Percentiles rank a stretch among this genome's conserved stretches.
Conservation (phyloP, 1,140 invertebrate genomes). For the Drosophila pallidifrons region DNA sequence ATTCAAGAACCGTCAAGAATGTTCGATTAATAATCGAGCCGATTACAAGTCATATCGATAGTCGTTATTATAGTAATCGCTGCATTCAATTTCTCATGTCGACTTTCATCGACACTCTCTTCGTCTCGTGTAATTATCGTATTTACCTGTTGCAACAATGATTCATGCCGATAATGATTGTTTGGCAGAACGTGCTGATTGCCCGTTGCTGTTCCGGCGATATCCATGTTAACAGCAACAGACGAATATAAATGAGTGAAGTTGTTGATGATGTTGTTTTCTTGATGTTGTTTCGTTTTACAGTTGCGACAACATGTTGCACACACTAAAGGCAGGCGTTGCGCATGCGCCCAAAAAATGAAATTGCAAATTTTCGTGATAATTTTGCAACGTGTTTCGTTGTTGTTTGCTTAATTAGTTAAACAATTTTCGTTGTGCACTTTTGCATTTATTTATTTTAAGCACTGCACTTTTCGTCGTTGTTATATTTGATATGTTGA, state of each 20-base stretch:
- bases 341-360: conserved; percentile 43
- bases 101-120: conserved; percentile 32
- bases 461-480: conserved; percentile 22
- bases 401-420: conserved; percentile 28
- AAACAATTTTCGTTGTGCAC: conserved; percentile 16
- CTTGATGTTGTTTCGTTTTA: conserved; percentile 15
- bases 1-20: no score
- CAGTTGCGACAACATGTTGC: conserved; percentile 50
- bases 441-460: conserved; percentile 3
- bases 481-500: conserved; percentile 3
- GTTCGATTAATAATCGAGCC: no score
- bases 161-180: conserved; percentile 84
- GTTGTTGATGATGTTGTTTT: not conserved
- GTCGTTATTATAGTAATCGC: not conserved
- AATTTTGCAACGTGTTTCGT: conserved; percentile 18
- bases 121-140: conserved; percentile 35
- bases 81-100: not conserved
- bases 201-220: conserved; percentile 67
- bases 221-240: conserved; percentile 72
- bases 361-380: conserved; percentile 14
- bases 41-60: not conserved
- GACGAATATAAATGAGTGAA: conserved; percentile 21
- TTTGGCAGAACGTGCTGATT: conserved; percentile 83
- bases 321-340: conserved; percentile 48
- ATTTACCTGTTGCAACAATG: conserved; percentile 82